Evolutionary conservation across 2,113 vertebrate genomes (phyloP).

Genomic region (Bothrops jararaca): DNA sequence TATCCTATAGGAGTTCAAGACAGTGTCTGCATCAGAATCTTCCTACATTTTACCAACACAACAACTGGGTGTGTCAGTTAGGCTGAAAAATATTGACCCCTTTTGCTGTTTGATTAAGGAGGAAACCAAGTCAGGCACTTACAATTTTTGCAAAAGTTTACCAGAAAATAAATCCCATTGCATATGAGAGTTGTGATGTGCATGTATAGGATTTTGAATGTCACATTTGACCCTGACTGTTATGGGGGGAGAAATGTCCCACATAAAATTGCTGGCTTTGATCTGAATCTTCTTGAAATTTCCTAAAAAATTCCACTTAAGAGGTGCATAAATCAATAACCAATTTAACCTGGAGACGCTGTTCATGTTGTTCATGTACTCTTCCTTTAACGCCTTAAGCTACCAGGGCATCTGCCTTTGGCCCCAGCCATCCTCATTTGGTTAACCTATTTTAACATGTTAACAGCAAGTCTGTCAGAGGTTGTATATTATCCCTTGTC

Average conservation of each 20-base stretch:
- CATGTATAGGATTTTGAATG: neutral
- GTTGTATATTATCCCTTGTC: neutral
- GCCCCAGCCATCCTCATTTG: neutral
- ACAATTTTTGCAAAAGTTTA: neutral
- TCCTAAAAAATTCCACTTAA: neutral
- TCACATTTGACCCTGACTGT: neutral
- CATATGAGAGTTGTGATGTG: neutral
- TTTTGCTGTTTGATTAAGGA: neutral
- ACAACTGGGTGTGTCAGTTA: neutral
- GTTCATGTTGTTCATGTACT: neutral
- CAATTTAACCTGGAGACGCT: neutral
- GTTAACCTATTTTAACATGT: neutral
- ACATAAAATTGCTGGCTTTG: neutral
- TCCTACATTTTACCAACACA: neutral
- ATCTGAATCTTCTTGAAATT: neutral
- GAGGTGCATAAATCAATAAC: neutral
- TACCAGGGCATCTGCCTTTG: neutral
- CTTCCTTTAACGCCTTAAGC: neutral
- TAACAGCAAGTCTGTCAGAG: neutral
- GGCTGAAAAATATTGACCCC: neutral
- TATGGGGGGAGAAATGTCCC: too few species aligned
- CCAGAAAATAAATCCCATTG: neutral
- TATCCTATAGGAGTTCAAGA: neutral
- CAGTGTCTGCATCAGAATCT: neutral
- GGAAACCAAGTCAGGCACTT: neutral